Percentiles rank a stretch among this genome's conserved stretches.
These are phyloP conservation scores for Onychomys torridus DNA, from an alignment of 2,797 vertebrate species.

Conservation along the genomic window DNA sequence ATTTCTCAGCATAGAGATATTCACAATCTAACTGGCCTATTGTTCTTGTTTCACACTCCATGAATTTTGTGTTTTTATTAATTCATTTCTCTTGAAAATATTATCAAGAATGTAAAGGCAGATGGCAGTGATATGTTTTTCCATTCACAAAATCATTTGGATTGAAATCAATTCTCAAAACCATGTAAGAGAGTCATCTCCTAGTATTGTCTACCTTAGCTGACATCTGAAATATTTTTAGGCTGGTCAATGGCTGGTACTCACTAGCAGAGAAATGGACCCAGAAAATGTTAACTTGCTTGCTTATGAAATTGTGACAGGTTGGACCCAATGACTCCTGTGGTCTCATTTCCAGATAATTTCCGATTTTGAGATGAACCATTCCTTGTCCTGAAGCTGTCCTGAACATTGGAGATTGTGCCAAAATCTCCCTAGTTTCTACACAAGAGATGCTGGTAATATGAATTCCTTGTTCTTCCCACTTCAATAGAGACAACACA, in stretches of 20 bases:
- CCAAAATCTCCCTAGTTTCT: not conserved
- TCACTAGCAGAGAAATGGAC: not conserved
- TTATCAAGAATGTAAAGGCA: not conserved
- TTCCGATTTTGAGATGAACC: not conserved
- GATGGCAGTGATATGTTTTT: not conserved
- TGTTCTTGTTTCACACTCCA: not conserved
- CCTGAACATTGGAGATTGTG: not conserved
- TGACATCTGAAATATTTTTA: not conserved
- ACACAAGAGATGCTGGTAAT: not conserved
- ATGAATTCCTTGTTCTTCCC: not conserved
- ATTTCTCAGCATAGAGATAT: not conserved
- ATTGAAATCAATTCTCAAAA: not conserved
- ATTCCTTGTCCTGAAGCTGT: not conserved
- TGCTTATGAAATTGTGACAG: not conserved
- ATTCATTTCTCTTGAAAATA: too few relatives aligned
- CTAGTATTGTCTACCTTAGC: not conserved
- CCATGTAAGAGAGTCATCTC: not conserved
- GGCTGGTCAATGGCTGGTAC: not conserved
- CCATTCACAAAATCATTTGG: not conserved
- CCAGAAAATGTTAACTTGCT: slow-evolving; percentile 19
- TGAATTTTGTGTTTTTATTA: not conserved
- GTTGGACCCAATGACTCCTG: not conserved
- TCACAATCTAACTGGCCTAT: not conserved
- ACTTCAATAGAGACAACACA: not conserved
- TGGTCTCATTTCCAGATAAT: not conserved